Conservation (phyloP, 2,888 invertebrate species). For the Habroteleia sp. region DNA sequence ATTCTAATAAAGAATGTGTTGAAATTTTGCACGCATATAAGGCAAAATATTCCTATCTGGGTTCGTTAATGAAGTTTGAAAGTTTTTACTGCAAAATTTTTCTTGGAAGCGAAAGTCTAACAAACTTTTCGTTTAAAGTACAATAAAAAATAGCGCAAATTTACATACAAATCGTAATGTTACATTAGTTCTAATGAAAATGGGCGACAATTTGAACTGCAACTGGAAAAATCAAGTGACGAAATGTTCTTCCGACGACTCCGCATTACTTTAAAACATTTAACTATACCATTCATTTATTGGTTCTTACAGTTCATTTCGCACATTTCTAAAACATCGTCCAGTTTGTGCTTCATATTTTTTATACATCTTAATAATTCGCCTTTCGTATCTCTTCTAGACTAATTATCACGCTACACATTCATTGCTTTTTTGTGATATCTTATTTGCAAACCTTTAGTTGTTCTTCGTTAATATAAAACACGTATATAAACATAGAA, state of each 20-base stretch:
- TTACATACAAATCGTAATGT: too few species aligned
- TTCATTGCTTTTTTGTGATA: constrained; percentile 70
- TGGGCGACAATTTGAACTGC: too few species aligned
- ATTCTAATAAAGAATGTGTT: too few species aligned
- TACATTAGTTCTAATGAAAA: too few species aligned
- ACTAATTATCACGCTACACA: constrained; percentile 70
- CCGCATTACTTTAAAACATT: constrained; percentile 48
- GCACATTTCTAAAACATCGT: constrained; percentile 47
- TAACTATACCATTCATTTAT: constrained; percentile 58
- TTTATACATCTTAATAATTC: constrained; percentile 58
- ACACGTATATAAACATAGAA: constrained; percentile 81
- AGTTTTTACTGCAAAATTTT: too few species aligned
- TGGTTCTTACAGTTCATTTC: constrained; percentile 49
- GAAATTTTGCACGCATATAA: too few species aligned
- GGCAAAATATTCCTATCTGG: too few species aligned
- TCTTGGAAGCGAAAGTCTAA: too few species aligned
- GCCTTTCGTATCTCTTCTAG: constrained; percentile 49
- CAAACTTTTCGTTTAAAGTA: too few species aligned
- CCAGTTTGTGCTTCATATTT: constrained; percentile 39
- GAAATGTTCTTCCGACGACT: constrained; percentile 54
- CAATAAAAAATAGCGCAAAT: too few species aligned
- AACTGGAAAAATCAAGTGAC: too few species aligned
- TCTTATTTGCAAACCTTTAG: constrained; percentile 67
- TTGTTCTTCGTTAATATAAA: constrained; percentile 77
- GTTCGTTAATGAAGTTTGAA: too few species aligned